A percentile compares a stretch with the other conserved stretches of the same genome.
Evolutionary conservation across 2,888 invertebrate species (phyloP).

Genomic region (Polymixis lichenea): DNA sequence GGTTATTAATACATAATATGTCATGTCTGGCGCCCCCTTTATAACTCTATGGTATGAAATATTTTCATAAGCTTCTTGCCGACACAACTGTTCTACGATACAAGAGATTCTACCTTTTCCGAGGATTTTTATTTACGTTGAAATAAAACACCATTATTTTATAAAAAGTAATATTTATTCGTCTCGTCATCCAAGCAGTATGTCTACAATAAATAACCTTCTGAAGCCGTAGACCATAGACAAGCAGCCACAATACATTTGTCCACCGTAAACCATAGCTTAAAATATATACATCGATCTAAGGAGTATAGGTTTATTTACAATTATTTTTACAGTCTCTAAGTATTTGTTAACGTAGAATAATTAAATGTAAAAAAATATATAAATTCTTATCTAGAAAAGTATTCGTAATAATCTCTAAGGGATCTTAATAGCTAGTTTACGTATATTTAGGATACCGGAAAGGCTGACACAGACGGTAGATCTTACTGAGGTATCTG

Average conservation of each 20-base stretch:
- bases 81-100: not conserved
- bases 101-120: not conserved
- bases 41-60: too few species aligned
- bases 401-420: slow-evolving; percentile 41
- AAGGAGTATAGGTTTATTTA: slow-evolving; percentile 55
- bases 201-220: slow-evolving; percentile 65
- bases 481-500: not conserved
- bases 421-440: slow-evolving; percentile 15
- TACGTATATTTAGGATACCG: slow-evolving; percentile 55
- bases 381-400: slow-evolving; percentile 32
- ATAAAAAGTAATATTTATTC: slow-evolving; percentile 67
- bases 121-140: not conserved
- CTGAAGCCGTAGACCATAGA: slow-evolving; percentile 48
- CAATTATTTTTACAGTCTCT: slow-evolving; percentile 67
- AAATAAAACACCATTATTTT: slow-evolving; percentile 59
- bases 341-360: slow-evolving; percentile 44
- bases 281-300: slow-evolving; percentile 60
- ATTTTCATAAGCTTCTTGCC: not conserved
- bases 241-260: slow-evolving; percentile 47
- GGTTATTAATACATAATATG: not conserved
- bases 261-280: slow-evolving; percentile 40
- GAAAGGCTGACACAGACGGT: not conserved
- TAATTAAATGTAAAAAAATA: slow-evolving; percentile 29
- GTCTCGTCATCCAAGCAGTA: slow-evolving; percentile 55
- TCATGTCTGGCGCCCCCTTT: not conserved